These are phyloP conservation scores for Rhabdomys pumilio DNA, from an alignment of 2,797 vertebrate species.

Conservation along the genomic window DNA sequence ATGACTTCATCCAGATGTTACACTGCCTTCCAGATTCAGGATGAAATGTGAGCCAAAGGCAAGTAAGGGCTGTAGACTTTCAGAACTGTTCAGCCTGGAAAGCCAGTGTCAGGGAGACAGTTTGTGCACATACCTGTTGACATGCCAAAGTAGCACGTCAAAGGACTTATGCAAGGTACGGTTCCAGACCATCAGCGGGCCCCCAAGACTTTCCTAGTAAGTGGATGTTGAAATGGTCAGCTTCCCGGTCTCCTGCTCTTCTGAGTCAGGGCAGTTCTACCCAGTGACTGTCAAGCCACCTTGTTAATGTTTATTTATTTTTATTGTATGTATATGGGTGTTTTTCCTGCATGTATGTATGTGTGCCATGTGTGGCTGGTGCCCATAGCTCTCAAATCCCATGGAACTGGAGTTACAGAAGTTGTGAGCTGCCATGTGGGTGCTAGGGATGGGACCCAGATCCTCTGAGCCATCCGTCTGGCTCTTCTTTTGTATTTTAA, in stretches of 20 bases:
- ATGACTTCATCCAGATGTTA: neutral
- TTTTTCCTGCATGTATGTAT: neutral
- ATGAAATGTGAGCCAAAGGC: neutral
- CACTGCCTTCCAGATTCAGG: neutral
- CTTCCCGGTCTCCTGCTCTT: neutral
- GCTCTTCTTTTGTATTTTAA: neutral
- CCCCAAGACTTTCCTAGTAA: neutral
- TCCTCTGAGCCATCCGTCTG: neutral
- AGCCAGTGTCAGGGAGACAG: neutral
- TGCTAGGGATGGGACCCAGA: neutral
- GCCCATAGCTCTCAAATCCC: neutral
- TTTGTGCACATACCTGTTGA: neutral
- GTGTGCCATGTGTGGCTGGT: neutral
- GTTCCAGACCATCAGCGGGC: neutral
- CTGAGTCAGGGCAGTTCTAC: no score
- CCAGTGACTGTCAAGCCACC: no score
- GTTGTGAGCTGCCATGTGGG: neutral
- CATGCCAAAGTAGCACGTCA: no score
- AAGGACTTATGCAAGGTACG: accelerated
- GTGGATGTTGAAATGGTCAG: neutral
- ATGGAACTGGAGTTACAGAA: neutral
- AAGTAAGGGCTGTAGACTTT: no score
- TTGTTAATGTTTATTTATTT: neutral
- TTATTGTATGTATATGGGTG: neutral
- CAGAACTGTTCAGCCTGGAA: neutral